Percentiles rank a stretch among this genome's conserved stretches.
These are phyloP conservation scores for Eudemis profundana DNA, from an alignment of 2,888 invertebrate genomes.

Conservation along the genomic window DNA sequence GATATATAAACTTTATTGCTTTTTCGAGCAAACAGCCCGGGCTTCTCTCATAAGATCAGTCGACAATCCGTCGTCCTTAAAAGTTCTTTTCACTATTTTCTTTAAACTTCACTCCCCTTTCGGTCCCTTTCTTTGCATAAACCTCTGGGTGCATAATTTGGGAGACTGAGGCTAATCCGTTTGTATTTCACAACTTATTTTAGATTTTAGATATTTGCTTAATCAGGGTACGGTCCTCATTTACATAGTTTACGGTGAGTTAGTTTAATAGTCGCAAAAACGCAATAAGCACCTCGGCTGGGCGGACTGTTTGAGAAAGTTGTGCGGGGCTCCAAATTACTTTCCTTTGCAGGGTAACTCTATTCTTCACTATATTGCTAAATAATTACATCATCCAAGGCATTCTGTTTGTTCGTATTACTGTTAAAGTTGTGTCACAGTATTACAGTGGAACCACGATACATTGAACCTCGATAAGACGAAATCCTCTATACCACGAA, in stretches of 20 bases:
- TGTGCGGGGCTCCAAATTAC: neutral
- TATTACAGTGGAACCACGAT: too few species aligned
- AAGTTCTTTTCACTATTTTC: constrained; percentile 39
- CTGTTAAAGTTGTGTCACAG: too few species aligned
- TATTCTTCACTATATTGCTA: too few species aligned
- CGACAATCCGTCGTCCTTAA: constrained; percentile 14
- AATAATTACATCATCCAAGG: too few species aligned
- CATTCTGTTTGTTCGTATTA: too few species aligned
- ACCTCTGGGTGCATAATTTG: constrained; percentile 46
- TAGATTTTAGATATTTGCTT: constrained; percentile 41
- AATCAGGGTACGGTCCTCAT: constrained; percentile 26
- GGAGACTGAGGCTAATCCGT: constrained; percentile 43
- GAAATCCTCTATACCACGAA: too few species aligned
- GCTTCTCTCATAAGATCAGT: constrained; percentile 15
- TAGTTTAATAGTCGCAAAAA: constrained; percentile 30
- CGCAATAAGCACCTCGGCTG: neutral
- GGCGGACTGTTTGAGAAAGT: neutral
- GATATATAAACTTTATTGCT: constrained; percentile 23
- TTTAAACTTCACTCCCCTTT: constrained; percentile 28
- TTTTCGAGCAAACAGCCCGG: neutral
- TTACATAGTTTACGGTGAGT: constrained; percentile 36
- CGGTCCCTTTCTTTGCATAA: constrained; percentile 39
- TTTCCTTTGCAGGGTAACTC: neutral
- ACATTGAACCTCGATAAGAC: too few species aligned
- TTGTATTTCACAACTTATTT: constrained; percentile 46